Evolutionary conservation across 2,797 vertebrate genomes (phyloP).

Genomic region (Fringilla coelebs): DNA sequence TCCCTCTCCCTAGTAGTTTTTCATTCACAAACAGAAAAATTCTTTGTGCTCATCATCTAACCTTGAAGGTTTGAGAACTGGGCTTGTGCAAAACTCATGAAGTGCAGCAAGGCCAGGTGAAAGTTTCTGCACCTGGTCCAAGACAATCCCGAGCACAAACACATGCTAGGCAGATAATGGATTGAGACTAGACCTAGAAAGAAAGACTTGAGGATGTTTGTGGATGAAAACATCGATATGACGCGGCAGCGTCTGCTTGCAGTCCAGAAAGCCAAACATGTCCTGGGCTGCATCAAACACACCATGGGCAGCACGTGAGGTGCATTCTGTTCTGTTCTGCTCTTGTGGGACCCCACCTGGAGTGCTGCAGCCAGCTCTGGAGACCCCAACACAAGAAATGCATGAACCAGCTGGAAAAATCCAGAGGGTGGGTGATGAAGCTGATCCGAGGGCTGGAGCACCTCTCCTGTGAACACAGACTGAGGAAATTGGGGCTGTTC

Average conservation of each 20-base stretch:
- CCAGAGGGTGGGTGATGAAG: not conserved
- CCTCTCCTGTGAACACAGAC: not conserved
- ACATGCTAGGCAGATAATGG: not conserved
- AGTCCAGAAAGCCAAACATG: not conserved
- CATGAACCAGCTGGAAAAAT: not conserved
- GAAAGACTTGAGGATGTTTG: not conserved
- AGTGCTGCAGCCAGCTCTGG: no score
- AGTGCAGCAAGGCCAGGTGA: not conserved
- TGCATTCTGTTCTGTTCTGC: not conserved
- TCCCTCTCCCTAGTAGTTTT: not conserved
- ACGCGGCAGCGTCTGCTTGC: accelerated
- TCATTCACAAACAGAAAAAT: not conserved
- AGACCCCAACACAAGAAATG: not conserved
- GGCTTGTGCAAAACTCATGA: not conserved
- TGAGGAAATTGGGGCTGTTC: not conserved
- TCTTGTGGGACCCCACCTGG: not conserved
- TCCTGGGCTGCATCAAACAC: not conserved
- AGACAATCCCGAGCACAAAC: not conserved
- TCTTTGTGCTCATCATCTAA: not conserved
- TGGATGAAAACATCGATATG: not conserved
- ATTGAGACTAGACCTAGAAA: not conserved
- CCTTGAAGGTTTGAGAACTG: not conserved
- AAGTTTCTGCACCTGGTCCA: not conserved
- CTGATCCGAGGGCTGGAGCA: not conserved
- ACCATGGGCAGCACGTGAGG: not conserved